phyloP scores from a whole-genome alignment of 2,113 vertebrate species.

The Raphicerus campestris region DNA sequence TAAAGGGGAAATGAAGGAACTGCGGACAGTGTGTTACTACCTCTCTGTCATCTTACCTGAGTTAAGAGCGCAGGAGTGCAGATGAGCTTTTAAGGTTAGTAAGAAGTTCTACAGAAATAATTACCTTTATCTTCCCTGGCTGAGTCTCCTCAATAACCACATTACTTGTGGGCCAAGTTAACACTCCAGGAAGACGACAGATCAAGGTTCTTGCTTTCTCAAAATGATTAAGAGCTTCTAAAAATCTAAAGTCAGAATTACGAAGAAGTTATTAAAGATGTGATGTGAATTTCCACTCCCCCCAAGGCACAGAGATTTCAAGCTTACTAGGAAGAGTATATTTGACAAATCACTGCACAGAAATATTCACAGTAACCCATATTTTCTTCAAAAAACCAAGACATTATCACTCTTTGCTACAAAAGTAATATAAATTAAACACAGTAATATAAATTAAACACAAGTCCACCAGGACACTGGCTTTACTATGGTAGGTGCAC shows the following conservation, averaged over 20 bases:
- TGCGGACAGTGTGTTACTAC: background rate
- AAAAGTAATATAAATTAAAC: background rate
- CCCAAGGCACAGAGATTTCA: background rate
- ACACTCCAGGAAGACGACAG: conserved; percentile 87
- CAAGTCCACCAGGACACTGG: background rate
- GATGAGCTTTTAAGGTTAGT: background rate
- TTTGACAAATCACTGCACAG: background rate
- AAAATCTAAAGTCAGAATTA: conserved; percentile 82
- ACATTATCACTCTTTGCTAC: background rate
- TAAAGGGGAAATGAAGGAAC: background rate
- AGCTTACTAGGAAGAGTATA: background rate
- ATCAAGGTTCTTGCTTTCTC: conserved; percentile 86
- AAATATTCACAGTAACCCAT: background rate
- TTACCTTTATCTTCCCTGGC: conserved; percentile 87
- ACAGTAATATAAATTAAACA: background rate
- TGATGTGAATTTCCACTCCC: background rate
- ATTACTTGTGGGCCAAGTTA: conserved; percentile 93
- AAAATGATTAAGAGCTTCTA: conserved; percentile 86
- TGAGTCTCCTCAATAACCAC: conserved; percentile 88
- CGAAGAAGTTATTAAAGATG: background rate
- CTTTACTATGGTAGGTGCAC: background rate
- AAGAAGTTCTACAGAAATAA: background rate
- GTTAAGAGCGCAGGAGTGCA: background rate
- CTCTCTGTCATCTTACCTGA: background rate
- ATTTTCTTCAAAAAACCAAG: background rate